Conservation (phyloP, 2,888 invertebrate species). For the Dromius quadrimaculatus region DNA sequence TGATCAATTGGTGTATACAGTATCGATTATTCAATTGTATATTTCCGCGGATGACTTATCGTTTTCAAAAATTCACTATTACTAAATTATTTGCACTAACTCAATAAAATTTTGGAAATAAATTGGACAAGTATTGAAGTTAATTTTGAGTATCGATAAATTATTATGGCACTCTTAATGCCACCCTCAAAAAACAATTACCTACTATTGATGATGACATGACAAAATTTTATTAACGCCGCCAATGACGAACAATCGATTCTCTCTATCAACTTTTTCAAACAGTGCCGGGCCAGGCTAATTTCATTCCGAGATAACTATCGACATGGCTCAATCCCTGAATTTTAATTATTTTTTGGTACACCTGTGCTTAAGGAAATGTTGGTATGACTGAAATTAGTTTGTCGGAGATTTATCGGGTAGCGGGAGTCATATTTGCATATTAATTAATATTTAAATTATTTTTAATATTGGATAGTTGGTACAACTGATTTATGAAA, state of each 20-base stretch:
- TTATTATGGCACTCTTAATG: no score
- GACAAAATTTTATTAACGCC: no score
- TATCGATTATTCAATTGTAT: no score
- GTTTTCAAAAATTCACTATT: no score
- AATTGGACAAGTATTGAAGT: no score
- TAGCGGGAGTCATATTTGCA: constrained; percentile 49
- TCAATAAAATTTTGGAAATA: no score
- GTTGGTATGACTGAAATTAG: constrained; percentile 25
- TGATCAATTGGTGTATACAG: no score
- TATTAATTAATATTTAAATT: constrained; percentile 50
- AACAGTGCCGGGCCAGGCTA: constrained; percentile 14
- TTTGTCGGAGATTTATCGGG: constrained; percentile 40
- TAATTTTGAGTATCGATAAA: no score
- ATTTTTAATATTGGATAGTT: constrained; percentile 30
- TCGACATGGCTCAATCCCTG: constrained; percentile 34
- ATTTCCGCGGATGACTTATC: no score
- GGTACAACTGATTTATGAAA: constrained; percentile 32
- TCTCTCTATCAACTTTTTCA: neutral
- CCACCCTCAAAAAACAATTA: no score
- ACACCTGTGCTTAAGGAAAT: constrained; percentile 38
- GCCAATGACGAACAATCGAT: neutral
- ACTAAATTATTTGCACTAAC: no score
- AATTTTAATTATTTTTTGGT: constrained; percentile 44
- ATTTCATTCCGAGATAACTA: constrained; percentile 19
- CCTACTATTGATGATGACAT: no score